Percentiles rank a stretch among this genome's conserved stretches.
These are phyloP conservation scores for Microplitis mediator DNA, from an alignment of 1,140 invertebrate species.

Conservation along the genomic window DNA sequence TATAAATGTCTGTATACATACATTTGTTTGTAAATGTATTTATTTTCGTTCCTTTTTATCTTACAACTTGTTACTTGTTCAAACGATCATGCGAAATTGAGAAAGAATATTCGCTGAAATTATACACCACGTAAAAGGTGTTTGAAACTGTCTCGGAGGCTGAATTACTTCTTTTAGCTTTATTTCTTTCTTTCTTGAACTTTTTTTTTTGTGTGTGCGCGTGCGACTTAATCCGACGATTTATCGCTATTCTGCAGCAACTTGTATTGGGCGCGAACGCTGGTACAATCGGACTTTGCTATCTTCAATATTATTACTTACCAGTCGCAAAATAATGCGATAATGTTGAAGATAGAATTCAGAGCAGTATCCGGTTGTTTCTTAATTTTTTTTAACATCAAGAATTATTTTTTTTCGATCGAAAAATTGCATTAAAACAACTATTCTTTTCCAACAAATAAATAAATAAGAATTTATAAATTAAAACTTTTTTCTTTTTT, in stretches of 20 bases:
- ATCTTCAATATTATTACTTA: constrained; percentile 18
- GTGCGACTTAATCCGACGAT: constrained; percentile 9
- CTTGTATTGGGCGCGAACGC: not conserved
- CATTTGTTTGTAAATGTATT: no score
- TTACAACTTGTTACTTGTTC: no score
- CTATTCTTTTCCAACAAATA: no score
- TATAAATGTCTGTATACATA: no score
- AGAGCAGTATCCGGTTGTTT: not conserved
- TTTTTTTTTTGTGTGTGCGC: not conserved
- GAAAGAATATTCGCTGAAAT: no score
- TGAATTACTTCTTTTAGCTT: not conserved
- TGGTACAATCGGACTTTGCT: constrained; percentile 5
- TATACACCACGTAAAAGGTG: no score
- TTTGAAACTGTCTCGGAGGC: not conserved
- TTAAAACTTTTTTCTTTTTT: no score
- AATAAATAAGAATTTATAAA: no score
- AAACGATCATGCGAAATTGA: no score
- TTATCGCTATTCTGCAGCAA: not conserved
- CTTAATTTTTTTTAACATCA: not conserved
- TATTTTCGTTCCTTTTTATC: no score
- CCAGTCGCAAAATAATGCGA: not conserved
- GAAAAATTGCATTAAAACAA: no score
- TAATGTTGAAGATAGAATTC: not conserved
- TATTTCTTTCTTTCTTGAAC: not conserved
- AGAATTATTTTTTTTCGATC: not conserved